A percentile compares a stretch with the other conserved stretches of the same genome.
These are phyloP conservation scores for Trissoscelio sp. DNA, from an alignment of 2,888 invertebrate genomes.

Conservation along the genomic window DNA sequence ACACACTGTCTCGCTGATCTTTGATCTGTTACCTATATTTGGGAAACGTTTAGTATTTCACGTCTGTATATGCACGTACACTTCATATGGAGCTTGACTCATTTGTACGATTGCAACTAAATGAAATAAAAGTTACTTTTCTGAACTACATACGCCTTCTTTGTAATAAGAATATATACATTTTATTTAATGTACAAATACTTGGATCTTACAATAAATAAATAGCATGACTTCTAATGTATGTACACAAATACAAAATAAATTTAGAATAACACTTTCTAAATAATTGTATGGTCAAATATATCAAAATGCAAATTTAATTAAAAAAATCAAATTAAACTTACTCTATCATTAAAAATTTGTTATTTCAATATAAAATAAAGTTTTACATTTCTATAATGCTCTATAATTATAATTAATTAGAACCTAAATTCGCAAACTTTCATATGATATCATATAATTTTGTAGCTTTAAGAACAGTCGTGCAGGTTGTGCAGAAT, in stretches of 20 bases:
- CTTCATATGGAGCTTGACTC: constrained; percentile 15
- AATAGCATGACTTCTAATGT: too few relatives aligned
- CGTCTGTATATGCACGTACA: not conserved
- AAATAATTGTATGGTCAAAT: too few relatives aligned
- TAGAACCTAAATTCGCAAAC: not conserved
- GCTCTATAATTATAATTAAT: not conserved
- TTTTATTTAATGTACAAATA: too few relatives aligned
- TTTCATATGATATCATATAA: not conserved
- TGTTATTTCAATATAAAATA: not conserved
- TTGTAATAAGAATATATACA: too few relatives aligned
- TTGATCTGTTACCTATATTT: constrained; percentile 37
- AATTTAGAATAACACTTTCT: too few relatives aligned
- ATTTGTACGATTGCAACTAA: too few relatives aligned
- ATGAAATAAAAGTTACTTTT: too few relatives aligned
- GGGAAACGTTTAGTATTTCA: constrained; percentile 36
- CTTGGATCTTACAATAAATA: too few relatives aligned
- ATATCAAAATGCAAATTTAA: too few relatives aligned
- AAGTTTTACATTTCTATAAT: not conserved
- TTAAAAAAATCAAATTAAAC: too few relatives aligned
- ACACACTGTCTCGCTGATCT: constrained; percentile 70
- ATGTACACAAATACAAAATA: too few relatives aligned
- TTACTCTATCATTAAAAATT: not conserved
- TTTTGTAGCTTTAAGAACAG: constrained; percentile 8
- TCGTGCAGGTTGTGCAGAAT: constrained; percentile 64
- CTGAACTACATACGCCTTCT: too few relatives aligned